phyloP scores from a whole-genome alignment of 2,113 vertebrate genomes.

The Embiotoca jacksoni region DNA sequence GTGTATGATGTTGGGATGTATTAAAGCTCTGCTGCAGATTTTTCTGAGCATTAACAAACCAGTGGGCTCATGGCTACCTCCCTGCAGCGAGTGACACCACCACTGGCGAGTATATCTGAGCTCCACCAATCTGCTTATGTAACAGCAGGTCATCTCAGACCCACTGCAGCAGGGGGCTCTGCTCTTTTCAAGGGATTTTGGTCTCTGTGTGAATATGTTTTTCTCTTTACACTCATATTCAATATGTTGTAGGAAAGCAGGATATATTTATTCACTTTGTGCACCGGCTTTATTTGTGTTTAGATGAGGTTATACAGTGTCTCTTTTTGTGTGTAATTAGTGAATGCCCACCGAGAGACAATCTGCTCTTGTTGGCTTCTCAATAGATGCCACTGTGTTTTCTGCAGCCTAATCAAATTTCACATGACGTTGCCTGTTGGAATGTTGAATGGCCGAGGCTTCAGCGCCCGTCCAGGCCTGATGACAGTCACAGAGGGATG shows the following conservation, averaged over 20 bases:
- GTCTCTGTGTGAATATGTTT: slow-evolving; percentile 7
- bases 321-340: slow-evolving; percentile 58
- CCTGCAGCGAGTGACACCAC: slow-evolving; percentile 45
- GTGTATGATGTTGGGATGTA: neutral
- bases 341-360: slow-evolving; percentile 63
- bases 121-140: slow-evolving; percentile 74
- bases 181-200: slow-evolving; percentile 55
- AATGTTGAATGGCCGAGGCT: slow-evolving; percentile 49
- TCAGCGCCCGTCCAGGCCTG: slow-evolving; percentile 13
- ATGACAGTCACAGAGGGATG: slow-evolving; percentile 60
- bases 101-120: slow-evolving; percentile 44
- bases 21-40: slow-evolving; percentile 21
- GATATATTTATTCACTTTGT: neutral
- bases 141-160: slow-evolving; percentile 66
- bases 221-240: slow-evolving; percentile 2
- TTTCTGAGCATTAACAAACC: slow-evolving; percentile 38
- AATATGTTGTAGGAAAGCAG: slow-evolving; percentile 4
- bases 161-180: slow-evolving; percentile 56
- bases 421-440: slow-evolving; percentile 69
- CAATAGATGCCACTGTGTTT: slow-evolving; percentile 77
- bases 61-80: slow-evolving; percentile 25
- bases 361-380: slow-evolving; percentile 78
- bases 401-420: slow-evolving; percentile 80
- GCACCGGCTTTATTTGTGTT: neutral
- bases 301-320: slow-evolving; percentile 27